Evolutionary conservation across 2,888 invertebrate species (phyloP), one percentile per base, ranked within the genome.

Genomic region (Hesperia comma): DNA sequence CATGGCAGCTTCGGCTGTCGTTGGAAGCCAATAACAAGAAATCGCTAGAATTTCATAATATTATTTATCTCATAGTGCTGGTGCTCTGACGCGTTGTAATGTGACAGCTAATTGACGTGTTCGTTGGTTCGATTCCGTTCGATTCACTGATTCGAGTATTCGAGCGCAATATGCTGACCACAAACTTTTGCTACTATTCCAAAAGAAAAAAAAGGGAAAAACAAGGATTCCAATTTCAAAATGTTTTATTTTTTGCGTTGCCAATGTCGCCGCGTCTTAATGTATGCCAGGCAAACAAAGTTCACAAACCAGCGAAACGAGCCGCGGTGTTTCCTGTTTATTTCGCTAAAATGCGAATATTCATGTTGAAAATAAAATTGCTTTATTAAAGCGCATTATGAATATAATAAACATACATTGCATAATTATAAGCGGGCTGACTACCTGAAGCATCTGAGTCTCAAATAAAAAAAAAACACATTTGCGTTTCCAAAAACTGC

Each of bases 281-380:
- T 54, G 54, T 54, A 41, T 43, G 61, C 61, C 54, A 33, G 15
- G 54, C 33, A 43, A 54, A 62, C 62, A 62, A 54, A 62, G 62
- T 62, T 62, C 55, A 55, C 55, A 55, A 55, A 54, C 43, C 54
- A 62, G 32, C 62, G 43, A 63, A 63, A 63, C 55, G 63, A 55
- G 63, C 55, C 55, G 43, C 63, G 63, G 33, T 63, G 55, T 63
- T 63, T 63, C 55, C 63, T 55, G 63, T 55, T 63, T 55, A 55
- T 63, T 63, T 55, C 46, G 43, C 8, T 55, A 46, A 63, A 63
- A 55, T 55, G 32, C 17, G 63, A 55, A 63, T 55, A 63, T 63
- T 63, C 41, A 19, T 63, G 55, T 14, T 46, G 46, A 63, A 63
- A 63, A 26, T 33, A 32, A 62, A 62, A 62, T 63, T 63, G 43